Conservation (phyloP, 2,113 vertebrate genomes). For the Podarcis cretensis region DNA sequence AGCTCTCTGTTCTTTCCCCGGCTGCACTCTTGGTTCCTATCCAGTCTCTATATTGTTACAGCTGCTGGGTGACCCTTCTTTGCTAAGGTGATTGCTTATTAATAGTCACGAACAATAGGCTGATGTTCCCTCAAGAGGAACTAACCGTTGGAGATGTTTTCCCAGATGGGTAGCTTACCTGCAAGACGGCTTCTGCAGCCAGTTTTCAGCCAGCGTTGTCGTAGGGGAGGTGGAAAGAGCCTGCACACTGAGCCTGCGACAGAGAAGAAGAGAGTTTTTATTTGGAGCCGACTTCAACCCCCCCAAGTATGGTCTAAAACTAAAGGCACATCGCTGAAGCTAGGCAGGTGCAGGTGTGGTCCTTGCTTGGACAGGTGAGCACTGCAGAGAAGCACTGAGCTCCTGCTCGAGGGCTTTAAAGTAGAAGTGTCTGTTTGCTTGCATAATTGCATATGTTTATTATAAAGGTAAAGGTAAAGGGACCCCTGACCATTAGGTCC, state of each 20-base stretch:
- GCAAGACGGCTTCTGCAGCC: not conserved
- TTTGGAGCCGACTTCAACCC: too few species aligned
- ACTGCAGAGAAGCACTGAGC: not conserved
- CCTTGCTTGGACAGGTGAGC: too few species aligned
- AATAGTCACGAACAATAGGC: not conserved
- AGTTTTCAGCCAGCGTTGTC: too few species aligned
- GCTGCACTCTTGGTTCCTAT: not conserved
- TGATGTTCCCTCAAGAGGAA: not conserved
- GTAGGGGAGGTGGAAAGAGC: not conserved
- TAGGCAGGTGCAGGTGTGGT: too few species aligned
- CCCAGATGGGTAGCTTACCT: not conserved
- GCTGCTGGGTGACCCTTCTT: not conserved
- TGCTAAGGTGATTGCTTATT: not conserved
- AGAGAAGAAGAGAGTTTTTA: not conserved
- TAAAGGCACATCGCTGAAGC: too few species aligned
- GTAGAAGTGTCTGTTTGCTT: not conserved
- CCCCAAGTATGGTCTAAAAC: too few species aligned
- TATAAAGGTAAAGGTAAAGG: too few species aligned
- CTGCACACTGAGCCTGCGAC: not conserved
- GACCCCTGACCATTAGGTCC: too few species aligned
- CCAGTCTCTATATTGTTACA: slow-evolving; percentile 17
- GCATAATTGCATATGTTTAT: not conserved
- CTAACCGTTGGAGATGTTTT: not conserved
- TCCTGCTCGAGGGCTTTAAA: too few species aligned
- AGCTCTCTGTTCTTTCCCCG: slow-evolving; percentile 1